Conservation (phyloP, 1,140 invertebrate species). For the Colletes latitarsis region DNA sequence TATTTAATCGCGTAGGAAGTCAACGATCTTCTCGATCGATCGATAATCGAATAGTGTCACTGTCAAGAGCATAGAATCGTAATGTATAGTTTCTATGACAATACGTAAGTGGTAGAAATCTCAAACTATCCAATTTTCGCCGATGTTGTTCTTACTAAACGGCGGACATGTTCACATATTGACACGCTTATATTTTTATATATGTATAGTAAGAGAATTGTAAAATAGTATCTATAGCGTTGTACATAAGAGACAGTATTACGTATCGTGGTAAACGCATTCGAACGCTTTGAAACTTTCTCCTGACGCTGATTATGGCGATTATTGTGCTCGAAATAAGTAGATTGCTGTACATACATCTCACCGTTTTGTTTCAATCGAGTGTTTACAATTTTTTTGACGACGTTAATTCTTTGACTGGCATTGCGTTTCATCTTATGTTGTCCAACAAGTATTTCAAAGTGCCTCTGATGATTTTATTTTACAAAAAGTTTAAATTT, state of each 20-base stretch:
- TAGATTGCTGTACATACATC: background rate
- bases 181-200: conserved; percentile 47
- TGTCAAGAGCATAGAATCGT: conserved; percentile 15
- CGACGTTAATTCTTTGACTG: background rate
- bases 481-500: background rate
- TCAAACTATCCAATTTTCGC: conserved; percentile 4
- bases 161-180: conserved; percentile 22
- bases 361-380: background rate
- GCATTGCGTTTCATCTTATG: background rate
- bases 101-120: conserved; percentile 33
- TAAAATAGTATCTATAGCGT: conserved; percentile 24
- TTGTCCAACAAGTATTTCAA: too few relatives aligned
- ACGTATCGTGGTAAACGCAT: conserved; percentile 14
- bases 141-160: background rate
- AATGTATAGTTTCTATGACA: conserved; percentile 45
- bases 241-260: conserved; percentile 34
- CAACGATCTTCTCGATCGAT: conserved; percentile 22
- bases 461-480: too few relatives aligned
- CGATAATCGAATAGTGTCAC: conserved; percentile 14
- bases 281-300: conserved; percentile 6
- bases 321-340: background rate
- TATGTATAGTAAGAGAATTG: conserved; percentile 38
- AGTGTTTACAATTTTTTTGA: background rate
- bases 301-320: background rate
- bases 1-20: conserved; percentile 17